A percentile compares a stretch with the other conserved stretches of the same genome.
Conservation (phyloP, 1,140 invertebrate genomes). For the Ditylenchus dipsaci region DNA sequence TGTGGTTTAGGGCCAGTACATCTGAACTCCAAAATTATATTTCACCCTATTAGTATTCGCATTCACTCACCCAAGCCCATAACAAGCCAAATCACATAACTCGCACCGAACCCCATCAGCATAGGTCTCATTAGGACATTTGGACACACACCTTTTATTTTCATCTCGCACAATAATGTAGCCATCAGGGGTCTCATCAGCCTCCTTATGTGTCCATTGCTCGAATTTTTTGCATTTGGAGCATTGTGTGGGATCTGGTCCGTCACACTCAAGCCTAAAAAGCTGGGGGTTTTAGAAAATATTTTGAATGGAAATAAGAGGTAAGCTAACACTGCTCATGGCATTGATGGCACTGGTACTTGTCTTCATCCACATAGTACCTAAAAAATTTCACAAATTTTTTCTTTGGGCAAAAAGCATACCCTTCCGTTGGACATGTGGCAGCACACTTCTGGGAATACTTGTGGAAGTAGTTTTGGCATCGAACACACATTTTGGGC, state of each 20-base stretch:
- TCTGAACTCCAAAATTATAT: conserved; percentile 2
- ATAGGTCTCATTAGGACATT: conserved; percentile 32
- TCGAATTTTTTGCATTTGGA: conserved; percentile 31
- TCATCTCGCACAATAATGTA: background rate
- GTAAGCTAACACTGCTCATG: conserved; percentile 11
- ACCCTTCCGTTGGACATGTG: conserved; percentile 37
- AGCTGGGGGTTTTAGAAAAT: background rate
- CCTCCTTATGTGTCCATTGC: conserved; percentile 1
- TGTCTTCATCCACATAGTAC: conserved; percentile 14
- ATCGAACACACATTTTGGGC: conserved; percentile 30
- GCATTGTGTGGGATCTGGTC: conserved; percentile 24
- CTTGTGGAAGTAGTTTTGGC: conserved; percentile 16
- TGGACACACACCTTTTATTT: conserved; percentile 19
- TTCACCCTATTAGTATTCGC: background rate
- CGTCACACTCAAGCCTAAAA: conserved; percentile 24
- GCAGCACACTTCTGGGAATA: conserved; percentile 24
- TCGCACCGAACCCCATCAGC: conserved; percentile 18
- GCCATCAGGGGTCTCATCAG: background rate
- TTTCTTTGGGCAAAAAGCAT: too few species aligned
- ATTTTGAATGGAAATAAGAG: background rate
- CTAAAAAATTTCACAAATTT: too few species aligned
- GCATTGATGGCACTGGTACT: conserved; percentile 11
- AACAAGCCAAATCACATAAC: conserved; percentile 33
- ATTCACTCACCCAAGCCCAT: conserved; percentile 2
- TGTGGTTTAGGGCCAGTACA: conserved; percentile 31